A percentile compares a stretch with the other conserved stretches of the same genome.
Conservation (phyloP, 2,113 vertebrate genomes). For the Petroica traversi region DNA sequence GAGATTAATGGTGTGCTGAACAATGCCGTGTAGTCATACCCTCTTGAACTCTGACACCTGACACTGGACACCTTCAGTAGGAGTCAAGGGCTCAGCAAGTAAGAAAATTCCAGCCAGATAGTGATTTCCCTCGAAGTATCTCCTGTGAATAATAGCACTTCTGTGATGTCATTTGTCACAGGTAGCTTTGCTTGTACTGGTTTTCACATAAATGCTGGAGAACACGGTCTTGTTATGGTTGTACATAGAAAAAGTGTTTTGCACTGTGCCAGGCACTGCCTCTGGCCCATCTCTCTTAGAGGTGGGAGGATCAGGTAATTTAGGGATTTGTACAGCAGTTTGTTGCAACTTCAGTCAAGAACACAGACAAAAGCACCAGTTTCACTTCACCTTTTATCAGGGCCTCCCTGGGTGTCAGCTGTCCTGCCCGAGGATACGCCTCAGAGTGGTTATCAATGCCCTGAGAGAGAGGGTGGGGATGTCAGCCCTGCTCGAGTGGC, state of each 20-base stretch:
- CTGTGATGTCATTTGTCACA: background rate
- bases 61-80: constrained; percentile 3
- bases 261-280: background rate
- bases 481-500: background rate
- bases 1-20: constrained; percentile 50
- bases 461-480: background rate
- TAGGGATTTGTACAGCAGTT: background rate
- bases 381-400: background rate
- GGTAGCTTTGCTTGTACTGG: background rate
- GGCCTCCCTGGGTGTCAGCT: background rate
- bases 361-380: background rate
- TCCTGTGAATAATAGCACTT: background rate
- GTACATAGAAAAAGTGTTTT: background rate
- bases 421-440: background rate
- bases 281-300: background rate
- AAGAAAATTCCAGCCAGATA: background rate
- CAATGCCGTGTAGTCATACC: constrained; percentile 12
- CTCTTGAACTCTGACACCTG: constrained; percentile 55
- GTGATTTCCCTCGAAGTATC: background rate
- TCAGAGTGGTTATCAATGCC: background rate
- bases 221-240: background rate
- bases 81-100: constrained; percentile 1
- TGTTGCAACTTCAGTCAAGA: background rate
- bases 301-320: background rate
- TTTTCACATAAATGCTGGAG: background rate